A percentile compares a stretch with the other conserved stretches of the same genome.
These are phyloP conservation scores for Acleris literana DNA, from an alignment of 2,888 invertebrate genomes.

Conservation along the genomic window DNA sequence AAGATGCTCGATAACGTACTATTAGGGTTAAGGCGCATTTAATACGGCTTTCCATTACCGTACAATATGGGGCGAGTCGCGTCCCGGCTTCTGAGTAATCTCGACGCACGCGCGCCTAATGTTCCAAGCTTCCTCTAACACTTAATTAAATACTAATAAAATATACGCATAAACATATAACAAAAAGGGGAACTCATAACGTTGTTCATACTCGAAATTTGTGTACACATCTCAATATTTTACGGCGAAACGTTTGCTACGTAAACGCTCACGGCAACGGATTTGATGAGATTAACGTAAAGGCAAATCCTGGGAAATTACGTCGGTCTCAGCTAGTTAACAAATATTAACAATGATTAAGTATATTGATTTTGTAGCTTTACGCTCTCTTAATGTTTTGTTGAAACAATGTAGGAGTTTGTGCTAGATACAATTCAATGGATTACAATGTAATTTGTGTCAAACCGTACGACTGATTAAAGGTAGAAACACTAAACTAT, in stretches of 20 bases:
- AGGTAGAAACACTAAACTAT: background rate
- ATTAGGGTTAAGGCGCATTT: slow-evolving; percentile 75
- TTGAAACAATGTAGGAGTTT: slow-evolving; percentile 54
- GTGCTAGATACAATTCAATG: slow-evolving; percentile 8
- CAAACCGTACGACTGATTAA: background rate
- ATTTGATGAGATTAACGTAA: slow-evolving; percentile 50
- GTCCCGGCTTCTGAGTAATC: slow-evolving; percentile 55
- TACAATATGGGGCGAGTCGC: slow-evolving; percentile 56
- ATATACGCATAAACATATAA: slow-evolving; percentile 38
- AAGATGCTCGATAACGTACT: slow-evolving; percentile 76
- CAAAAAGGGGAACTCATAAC: slow-evolving; percentile 55
- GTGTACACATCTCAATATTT: slow-evolving; percentile 41
- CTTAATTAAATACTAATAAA: slow-evolving; percentile 78
- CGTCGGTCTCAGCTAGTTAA: slow-evolving; percentile 55
- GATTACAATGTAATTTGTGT: background rate
- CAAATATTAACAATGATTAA: slow-evolving; percentile 57
- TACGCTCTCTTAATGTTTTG: slow-evolving; percentile 50
- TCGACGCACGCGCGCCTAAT: slow-evolving; percentile 62
- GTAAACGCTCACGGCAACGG: slow-evolving; percentile 50
- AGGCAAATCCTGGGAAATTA: slow-evolving; percentile 58
- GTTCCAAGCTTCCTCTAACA: slow-evolving; percentile 55
- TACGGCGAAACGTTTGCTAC: slow-evolving; percentile 38
- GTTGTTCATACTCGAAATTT: slow-evolving; percentile 43
- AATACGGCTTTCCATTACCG: slow-evolving; percentile 73
- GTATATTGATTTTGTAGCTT: slow-evolving; percentile 62